These are phyloP conservation scores for Elmis aenea DNA, from an alignment of 2,888 invertebrate genomes.

Conservation along the genomic window DNA sequence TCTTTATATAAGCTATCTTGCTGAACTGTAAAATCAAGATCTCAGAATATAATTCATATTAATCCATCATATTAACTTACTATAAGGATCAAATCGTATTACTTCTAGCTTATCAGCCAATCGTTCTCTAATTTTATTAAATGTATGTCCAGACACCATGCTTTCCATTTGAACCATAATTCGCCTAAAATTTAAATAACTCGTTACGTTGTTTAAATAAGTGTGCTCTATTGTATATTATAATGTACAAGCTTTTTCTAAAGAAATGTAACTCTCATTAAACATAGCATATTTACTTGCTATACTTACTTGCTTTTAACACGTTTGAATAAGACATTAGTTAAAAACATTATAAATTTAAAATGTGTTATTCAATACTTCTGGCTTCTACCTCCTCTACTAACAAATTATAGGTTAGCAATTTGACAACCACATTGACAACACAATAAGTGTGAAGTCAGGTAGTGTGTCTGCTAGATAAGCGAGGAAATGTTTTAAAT, in stretches of 20 bases:
- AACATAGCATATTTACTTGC: too few relatives aligned
- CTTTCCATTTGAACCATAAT: conserved; percentile 79
- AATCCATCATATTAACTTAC: conserved; percentile 52
- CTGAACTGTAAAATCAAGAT: conserved; percentile 72
- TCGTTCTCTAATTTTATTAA: conserved; percentile 62
- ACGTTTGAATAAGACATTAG: conserved; percentile 65
- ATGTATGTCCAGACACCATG: conserved; percentile 70
- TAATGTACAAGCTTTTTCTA: conserved; percentile 1
- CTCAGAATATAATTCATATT: too few relatives aligned
- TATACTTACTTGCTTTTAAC: conserved; percentile 72
- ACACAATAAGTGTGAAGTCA: too few relatives aligned
- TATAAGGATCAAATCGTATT: conserved; percentile 70
- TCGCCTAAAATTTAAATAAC: conserved; percentile 49
- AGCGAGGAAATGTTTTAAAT: too few relatives aligned
- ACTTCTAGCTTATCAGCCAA: conserved; percentile 73
- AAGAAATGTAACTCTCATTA: conserved; percentile 2
- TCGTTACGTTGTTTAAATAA: too few relatives aligned
- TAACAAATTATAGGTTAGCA: too few relatives aligned
- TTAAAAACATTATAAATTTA: conserved; percentile 57
- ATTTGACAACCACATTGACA: too few relatives aligned
- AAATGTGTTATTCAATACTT: not conserved
- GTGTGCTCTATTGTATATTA: too few relatives aligned
- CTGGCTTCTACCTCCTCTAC: too few relatives aligned
- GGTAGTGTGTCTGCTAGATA: too few relatives aligned
- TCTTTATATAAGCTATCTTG: conserved; percentile 62